Evolutionary conservation across 2,113 vertebrate genomes (phyloP).

Genomic region (Mirza zaza): DNA sequence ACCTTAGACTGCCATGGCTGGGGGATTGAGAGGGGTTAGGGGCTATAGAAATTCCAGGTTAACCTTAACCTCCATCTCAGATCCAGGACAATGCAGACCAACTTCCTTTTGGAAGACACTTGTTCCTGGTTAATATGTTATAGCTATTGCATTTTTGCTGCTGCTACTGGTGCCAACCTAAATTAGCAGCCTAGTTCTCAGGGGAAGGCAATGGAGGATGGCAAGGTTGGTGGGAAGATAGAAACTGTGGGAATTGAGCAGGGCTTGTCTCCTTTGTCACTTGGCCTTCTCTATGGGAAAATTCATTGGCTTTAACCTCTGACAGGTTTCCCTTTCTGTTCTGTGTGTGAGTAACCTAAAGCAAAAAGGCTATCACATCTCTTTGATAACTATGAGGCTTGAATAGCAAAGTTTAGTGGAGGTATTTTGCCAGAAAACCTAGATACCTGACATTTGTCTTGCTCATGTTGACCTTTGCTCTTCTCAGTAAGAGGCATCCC

Average conservation of each 20-base stretch:
- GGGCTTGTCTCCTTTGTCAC: background rate
- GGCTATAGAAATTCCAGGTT: background rate
- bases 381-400: background rate
- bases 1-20: background rate
- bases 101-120: background rate
- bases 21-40: background rate
- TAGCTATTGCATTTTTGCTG: background rate
- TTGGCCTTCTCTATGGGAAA: slow-evolving; percentile 1
- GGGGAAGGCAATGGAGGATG: background rate
- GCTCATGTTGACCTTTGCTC: background rate
- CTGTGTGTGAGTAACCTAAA: background rate
- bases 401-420: background rate
- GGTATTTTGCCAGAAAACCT: background rate
- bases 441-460: background rate
- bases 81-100: background rate
- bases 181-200: background rate
- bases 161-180: background rate
- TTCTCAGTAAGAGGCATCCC: background rate
- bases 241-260: background rate
- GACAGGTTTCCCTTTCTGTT: slow-evolving; percentile 8
- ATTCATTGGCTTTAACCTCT: background rate
- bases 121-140: background rate
- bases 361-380: background rate
- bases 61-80: background rate
- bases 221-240: background rate